Base-by-base conservation (phyloP, 2,888 invertebrate genomes). In the Entomobrya proxima region DNA sequence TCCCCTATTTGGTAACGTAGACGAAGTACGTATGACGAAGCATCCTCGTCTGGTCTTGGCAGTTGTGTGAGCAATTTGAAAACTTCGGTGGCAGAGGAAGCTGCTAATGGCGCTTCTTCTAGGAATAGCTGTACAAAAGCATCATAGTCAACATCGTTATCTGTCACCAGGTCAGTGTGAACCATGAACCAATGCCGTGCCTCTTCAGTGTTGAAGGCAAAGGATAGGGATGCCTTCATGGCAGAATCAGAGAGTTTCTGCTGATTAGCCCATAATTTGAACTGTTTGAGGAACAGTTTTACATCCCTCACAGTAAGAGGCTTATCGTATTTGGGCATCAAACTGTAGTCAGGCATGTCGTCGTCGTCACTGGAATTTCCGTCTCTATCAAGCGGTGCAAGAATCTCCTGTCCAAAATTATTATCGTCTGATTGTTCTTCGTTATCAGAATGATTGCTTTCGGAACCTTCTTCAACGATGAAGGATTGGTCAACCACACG, bases 181-280 rank as follows among this genome's bases (percentile, higher is more conserved):
- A 69, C 6, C 18, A 40, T n/a, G 30, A 15, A 69, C 37, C 37
- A 69, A 11, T 30, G 30, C 6, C 32, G 30, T 1, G 69, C 69
- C 21, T 69, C 69, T 69, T 69, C 69, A 37, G 37, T 69, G 2
- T 37, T 5, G 21, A 69, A 69, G 9, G 74, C 74, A 15, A 74
- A 18, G 9, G 30, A 47, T n/a, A 74, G 50, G 2, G 74, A 15
- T 21, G 74, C 47, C 30, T 74, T 74, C 74, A 50, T 50, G 3
- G 74, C 47, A 11, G 6, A 4, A 4, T 24, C 47, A 21, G 47
- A 27, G 7, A 74, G 18, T 74, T 50, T 15, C n/a, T n/a, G n/a
- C n/a, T n/a, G n/a, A n/a, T n/a, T n/a, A n/a, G n/a, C n/a, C n/a
- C n/a, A n/a, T n/a, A 74, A 30, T 27, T 50, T 74, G 30, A 15